A percentile compares a stretch with the other conserved stretches of the same genome.
Evolutionary conservation across 23 tunicate genomes (phyloP).

Genomic region (Styela plicata): DNA sequence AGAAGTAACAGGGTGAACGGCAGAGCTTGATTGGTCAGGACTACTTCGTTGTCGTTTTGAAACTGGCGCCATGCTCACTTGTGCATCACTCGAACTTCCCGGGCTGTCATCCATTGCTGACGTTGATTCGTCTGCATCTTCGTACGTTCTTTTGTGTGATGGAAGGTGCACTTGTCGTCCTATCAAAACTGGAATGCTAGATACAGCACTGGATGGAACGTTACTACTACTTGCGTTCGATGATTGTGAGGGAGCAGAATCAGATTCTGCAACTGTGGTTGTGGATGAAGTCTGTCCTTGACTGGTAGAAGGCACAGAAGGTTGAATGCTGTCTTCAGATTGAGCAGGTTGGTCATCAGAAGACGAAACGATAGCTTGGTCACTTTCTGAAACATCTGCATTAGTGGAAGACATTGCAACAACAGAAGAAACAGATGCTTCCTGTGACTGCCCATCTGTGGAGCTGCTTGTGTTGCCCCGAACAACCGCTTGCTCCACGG

Average conservation of each 20-base stretch:
- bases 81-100: constrained; percentile 76
- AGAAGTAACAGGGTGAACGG: constrained; percentile 30
- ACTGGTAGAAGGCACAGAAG: constrained; percentile 1
- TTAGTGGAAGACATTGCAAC: neutral
- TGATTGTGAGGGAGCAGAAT: constrained; percentile 43
- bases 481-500: neutral
- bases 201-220: constrained; percentile 1
- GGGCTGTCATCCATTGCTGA: constrained; percentile 24
- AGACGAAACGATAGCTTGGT: constrained; percentile 82
- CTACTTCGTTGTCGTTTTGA: constrained; percentile 76
- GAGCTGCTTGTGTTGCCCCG: constrained; percentile 18
- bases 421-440: constrained; percentile 9
- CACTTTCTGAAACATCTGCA: constrained; percentile 50
- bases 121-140: constrained; percentile 34
- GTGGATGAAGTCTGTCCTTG: neutral
- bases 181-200: constrained; percentile 2
- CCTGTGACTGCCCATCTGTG: neutral
- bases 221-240: constrained; percentile 38
- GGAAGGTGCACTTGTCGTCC: neutral
- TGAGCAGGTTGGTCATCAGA: constrained; percentile 78
- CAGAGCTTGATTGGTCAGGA: constrained; percentile 86
- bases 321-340: constrained; percentile 34
- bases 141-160: constrained; percentile 66
- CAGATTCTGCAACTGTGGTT: constrained; percentile 25
- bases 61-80: constrained; percentile 69